phyloP scores from a whole-genome alignment of 2,888 invertebrate genomes.

The Drosophila barbarae region DNA sequence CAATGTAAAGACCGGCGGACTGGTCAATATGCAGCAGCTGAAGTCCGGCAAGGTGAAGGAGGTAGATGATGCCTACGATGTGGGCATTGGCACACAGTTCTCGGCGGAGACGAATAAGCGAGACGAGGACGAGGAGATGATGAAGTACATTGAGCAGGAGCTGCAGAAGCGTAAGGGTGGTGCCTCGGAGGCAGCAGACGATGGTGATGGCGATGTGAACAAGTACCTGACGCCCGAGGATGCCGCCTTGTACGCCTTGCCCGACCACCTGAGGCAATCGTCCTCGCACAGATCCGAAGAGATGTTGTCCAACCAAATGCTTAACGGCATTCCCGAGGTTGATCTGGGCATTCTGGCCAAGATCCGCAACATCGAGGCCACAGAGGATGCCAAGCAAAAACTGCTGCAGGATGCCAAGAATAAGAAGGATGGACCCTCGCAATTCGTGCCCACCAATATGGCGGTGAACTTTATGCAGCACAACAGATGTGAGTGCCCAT shows the following conservation, averaged over 20 bases:
- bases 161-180: conserved; percentile 90
- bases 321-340: conserved; percentile 99
- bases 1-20: conserved; percentile 90
- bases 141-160: conserved; percentile 94
- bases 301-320: conserved; percentile 99
- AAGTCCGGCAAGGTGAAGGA: conserved; percentile 90
- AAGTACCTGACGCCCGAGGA: conserved; percentile 91
- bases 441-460: conserved; percentile 98
- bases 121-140: conserved; percentile 99
- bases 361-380: conserved; percentile 99
- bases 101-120: conserved; percentile 98
- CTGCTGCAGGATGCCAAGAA: conserved; percentile 92
- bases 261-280: conserved; percentile 92
- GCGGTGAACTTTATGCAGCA: conserved; percentile 99
- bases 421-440: conserved; percentile 95
- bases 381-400: conserved; percentile 98
- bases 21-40: conserved; percentile 92
- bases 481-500: conserved; percentile 88
- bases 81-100: conserved; percentile 97
- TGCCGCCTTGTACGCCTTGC: conserved; percentile 92
- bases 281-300: conserved; percentile 95
- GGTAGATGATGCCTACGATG: conserved; percentile 93
- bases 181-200: conserved; percentile 79
- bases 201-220: conserved; percentile 80
- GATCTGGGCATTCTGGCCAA: conserved; percentile 99